Evolutionary conservation across 2,888 invertebrate species (phyloP), one percentile per base, ranked within the genome.

Genomic region (Heliothis peltigera): DNA sequence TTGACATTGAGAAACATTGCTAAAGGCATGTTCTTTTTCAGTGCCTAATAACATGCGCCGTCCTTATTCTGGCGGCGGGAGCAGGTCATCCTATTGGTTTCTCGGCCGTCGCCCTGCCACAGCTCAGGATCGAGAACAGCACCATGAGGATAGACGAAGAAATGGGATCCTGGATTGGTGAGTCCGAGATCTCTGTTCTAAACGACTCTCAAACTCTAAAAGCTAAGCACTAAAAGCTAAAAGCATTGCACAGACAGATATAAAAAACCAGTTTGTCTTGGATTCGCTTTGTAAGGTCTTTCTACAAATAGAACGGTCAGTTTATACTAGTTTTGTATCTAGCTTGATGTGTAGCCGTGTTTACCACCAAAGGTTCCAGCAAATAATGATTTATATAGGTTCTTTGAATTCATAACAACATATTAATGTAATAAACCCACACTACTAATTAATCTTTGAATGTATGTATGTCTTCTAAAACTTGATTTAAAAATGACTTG

Each of bases 81-180:
- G 97, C 96, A 49, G 97, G 97, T 4, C 97, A 97, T 95, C 97
- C 97, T 22, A 97, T 97, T 70, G 97, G 97, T 46, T 97, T 96
- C 91, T 97, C 97, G 2, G 97, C 97, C 0, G 96, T 97, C 22
- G 94, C 97, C n/a, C 89, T 97, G 61, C 97, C 97, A 0, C 97
- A 97, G 85, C 93, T 97, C 17, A 92, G 96, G 59, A 87, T 89
- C 17, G 94, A 95, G 66, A 96, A 96, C 85, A 95, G 94, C 76
- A 93, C 95, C 53, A 95, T 96, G 93, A 94, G 94, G 74, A 96
- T 97, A 69, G 96, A 97, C 79, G 95, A 96, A 17, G 97, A 97
- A 65, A 96, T 96, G 90, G 97, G 97, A 52, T 97, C 97, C 0
- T 97, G 97, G 97, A 97, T 97, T 74, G 97, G 97, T 97, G 79